These are phyloP conservation scores for Drosophila rubida DNA, from an alignment of 2,888 invertebrate genomes.

Conservation along the genomic window DNA sequence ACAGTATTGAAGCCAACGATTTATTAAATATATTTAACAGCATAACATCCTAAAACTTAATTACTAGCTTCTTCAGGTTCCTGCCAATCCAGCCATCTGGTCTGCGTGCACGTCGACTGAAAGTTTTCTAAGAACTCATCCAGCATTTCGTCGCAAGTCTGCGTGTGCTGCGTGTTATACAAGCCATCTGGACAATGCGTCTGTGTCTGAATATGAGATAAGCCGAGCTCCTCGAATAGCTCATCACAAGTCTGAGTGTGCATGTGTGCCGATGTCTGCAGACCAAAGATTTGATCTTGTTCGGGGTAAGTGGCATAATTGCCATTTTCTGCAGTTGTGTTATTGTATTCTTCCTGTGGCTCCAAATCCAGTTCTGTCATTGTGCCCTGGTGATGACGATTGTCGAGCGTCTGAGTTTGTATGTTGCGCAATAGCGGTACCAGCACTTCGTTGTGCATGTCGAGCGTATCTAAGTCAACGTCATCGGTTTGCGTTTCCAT, in stretches of 20 bases:
- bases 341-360: background rate
- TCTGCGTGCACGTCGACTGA: constrained; percentile 83
- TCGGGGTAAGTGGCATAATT: constrained; percentile 16
- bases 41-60: background rate
- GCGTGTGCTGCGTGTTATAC: constrained; percentile 83
- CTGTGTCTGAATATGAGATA: constrained; percentile 88
- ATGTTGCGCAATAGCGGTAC: constrained; percentile 55
- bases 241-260: constrained; percentile 87
- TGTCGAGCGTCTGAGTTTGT: constrained; percentile 63
- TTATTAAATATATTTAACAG: background rate
- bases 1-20: background rate
- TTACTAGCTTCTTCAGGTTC: constrained; percentile 22
- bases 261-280: constrained; percentile 65
- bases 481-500: constrained; percentile 88
- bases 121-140: constrained; percentile 81
- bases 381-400: constrained; percentile 56
- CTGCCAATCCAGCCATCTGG: constrained; percentile 81
- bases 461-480: constrained; percentile 44
- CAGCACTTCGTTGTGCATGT: constrained; percentile 52
- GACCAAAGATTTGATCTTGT: constrained; percentile 50
- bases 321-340: background rate
- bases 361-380: constrained; percentile 59
- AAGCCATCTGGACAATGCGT: constrained; percentile 86
- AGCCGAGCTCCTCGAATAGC: constrained; percentile 86
- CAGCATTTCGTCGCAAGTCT: constrained; percentile 82